Evolutionary conservation across 1,140 invertebrate genomes (phyloP), one percentile per base, ranked within the genome.

Genomic region (Bombus confusus): DNA sequence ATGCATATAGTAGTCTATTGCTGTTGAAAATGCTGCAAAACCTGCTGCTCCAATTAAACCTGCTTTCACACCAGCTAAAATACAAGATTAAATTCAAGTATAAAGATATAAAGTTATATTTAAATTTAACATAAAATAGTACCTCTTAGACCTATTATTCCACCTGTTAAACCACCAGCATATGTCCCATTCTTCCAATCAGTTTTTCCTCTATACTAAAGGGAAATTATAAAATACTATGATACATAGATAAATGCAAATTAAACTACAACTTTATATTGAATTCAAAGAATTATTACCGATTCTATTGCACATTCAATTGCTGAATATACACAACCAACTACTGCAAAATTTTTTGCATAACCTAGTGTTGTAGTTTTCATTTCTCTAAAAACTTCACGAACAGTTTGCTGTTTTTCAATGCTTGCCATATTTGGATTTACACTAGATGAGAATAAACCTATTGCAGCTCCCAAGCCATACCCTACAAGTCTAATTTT

Each of bases 171-270:
- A 74, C 96, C 99, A 80, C 98, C 99, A 90, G 98, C 98, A 94
- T 98, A 97, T 18, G 98, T 99, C 25, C 98, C 98, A 96, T 99
- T 99, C 92, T 97, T 98, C 98, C 99, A 99, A 94, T 99, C 99
- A 72, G 97, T 97, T 95, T 99, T 99, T 41, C 98, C 99, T 91
- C 99, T 96, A 94, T 97, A 96, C 97, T 98, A 92, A 88, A 96
- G 96, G 77, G 37, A 43, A 43, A n/a, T 71, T 64, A 2, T 81
- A 81, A 75, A 62, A 83, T 79, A 74, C 59, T 78, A 15, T 47
- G 34, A 83, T 74, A 80, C 73, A 78, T 81, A 75, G 77, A 68
- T 43, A 34, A 71, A 47, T 73, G 22, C 43, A 72, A 77, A 66
- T 72, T 57, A 74, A 69, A 76, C 41, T 80, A 79, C 39, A 83